Conservation (phyloP, 2,113 vertebrate species). For the Rhinoptilus africanus region DNA sequence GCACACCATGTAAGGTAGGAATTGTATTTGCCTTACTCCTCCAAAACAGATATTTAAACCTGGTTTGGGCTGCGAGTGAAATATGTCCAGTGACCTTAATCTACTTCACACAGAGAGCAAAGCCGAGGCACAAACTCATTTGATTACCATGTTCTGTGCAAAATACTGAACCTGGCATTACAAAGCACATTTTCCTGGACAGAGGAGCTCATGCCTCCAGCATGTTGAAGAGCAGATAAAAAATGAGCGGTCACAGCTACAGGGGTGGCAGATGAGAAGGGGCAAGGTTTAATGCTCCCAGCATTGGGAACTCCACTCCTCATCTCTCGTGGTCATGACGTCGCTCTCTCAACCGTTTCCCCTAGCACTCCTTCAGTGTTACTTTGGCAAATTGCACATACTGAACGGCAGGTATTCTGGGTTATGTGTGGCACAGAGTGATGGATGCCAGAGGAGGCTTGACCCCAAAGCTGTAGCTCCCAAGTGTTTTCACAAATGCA, state of each 20-base stretch:
- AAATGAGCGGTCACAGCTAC: neutral
- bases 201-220: neutral
- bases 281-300: neutral
- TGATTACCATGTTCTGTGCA: neutral
- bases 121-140: neutral
- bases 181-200: neutral
- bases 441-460: neutral
- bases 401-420: neutral
- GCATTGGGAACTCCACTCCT: neutral
- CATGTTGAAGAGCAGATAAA: neutral
- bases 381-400: neutral
- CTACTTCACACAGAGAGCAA: neutral
- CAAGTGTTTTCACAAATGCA: neutral
- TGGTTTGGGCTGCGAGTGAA: neutral
- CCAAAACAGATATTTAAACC: neutral
- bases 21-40: constrained; percentile 1
- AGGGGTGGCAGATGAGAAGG: neutral
- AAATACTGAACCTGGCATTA: neutral
- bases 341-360: neutral
- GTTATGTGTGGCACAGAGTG: neutral
- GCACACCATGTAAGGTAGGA: neutral
- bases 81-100: neutral
- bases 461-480: neutral
- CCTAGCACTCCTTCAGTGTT: neutral
- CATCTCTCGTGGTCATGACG: accelerated